Conservation (phyloP, 2,797 vertebrate species). For the Alosa sapidissima region DNA sequence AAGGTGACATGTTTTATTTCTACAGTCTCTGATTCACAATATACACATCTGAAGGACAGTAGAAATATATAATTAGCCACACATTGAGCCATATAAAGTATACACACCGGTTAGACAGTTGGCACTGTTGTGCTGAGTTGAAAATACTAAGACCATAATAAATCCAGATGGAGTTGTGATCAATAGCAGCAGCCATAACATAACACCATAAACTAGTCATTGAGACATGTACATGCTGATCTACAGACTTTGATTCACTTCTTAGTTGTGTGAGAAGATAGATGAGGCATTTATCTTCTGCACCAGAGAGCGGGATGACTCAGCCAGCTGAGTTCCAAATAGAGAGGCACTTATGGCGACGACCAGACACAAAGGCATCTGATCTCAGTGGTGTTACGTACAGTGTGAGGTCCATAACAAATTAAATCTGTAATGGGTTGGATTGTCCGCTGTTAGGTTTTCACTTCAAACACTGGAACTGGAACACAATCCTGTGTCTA, state of each 20-base stretch:
- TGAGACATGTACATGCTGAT: conserved; percentile 47
- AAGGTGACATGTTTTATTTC: conserved; percentile 1
- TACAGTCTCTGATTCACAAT: not conserved
- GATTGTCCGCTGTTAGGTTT: not conserved
- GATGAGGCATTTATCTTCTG: conserved; percentile 56
- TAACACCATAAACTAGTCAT: conserved; percentile 34
- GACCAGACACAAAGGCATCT: not conserved
- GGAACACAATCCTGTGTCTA: not conserved
- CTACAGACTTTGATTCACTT: conserved; percentile 48
- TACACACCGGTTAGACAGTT: not conserved
- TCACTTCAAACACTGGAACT: not conserved
- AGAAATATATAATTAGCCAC: not conserved
- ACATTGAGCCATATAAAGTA: not conserved
- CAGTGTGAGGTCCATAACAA: not conserved
- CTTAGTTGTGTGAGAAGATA: conserved; percentile 49
- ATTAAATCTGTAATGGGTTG: not conserved
- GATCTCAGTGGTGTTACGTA: not conserved
- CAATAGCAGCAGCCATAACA: not conserved
- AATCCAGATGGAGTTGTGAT: not conserved
- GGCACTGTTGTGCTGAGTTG: not conserved
- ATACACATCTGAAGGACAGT: not conserved
- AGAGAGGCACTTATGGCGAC: not conserved
- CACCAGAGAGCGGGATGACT: conserved; percentile 35
- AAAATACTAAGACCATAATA: conserved; percentile 15
- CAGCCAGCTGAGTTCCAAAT: conserved; percentile 25